Base-by-base conservation (phyloP, 2,888 invertebrate genomes). In the Amiota mariae region DNA sequence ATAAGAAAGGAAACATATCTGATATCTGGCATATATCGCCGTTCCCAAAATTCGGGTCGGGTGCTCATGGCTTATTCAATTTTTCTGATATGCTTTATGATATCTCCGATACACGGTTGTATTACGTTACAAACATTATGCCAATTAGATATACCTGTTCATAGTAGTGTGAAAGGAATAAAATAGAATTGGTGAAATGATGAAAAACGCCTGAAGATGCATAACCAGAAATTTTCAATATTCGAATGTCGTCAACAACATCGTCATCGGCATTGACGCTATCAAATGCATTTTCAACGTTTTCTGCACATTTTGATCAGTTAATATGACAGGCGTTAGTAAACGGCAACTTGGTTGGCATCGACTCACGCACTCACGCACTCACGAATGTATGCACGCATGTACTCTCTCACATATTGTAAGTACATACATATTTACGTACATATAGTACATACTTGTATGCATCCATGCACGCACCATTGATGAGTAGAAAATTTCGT, bases 171-270 rank as follows among this genome's bases (percentile, higher is more conserved):
- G 11, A 59, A 46, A 47, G 66, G 1, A 49, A 49, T 12, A n/a
- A 64, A 13, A n/a, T 20, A n/a, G 13, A 61, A 20, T 12, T 20
- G 47, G n/a, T n/a, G 13, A 47, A 48, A 66, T 66, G 48, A 48
- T 20, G 48, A 48, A 66, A 68, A 68, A 54, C 54, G 67, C 67
- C 67, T 24, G 67, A 68, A 68, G 67, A 68, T 54, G 51, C 49
- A 68, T 12, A 15, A 46, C 63, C 13, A 63, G 46, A 49, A 68
- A 51, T 68, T 20, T 13, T 54, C 66, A 20, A 59, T 59, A 18
- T 15, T 20, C 54, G 20, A 46, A 63, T 12, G 13, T 63, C 63
- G 63, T 12, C 36, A 6, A 0, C 36, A 36, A 6, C 36, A 36
- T 36, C 36, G 36, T 36, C 36, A 6, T 36, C 36, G 24, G 24